Percentiles rank a stretch among this genome's conserved stretches.
phyloP scores from a whole-genome alignment of 2,888 invertebrate species.

The Caenorhabditis auriculariae region DNA sequence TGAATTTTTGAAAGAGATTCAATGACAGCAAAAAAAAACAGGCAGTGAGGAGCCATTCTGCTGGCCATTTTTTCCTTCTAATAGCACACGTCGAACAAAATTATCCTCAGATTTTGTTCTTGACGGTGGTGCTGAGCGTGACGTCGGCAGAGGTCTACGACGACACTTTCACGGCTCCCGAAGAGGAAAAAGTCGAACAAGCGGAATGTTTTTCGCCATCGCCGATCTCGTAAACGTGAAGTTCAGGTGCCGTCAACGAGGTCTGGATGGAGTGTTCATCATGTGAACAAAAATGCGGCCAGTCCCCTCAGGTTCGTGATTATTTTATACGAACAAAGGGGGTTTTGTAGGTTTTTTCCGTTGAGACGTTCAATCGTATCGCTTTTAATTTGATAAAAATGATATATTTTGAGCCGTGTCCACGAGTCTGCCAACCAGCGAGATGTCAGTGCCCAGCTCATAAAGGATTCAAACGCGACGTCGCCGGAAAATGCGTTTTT shows the following conservation, averaged over 20 bases:
- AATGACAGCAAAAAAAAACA: too few relatives aligned
- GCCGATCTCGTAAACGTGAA: too few relatives aligned
- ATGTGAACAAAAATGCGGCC: constrained; percentile 33
- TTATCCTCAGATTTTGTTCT: too few relatives aligned
- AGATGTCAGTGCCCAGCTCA: constrained; percentile 43
- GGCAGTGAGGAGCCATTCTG: too few relatives aligned
- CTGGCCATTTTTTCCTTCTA: too few relatives aligned
- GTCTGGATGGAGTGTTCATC: constrained; percentile 44
- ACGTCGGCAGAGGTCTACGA: too few relatives aligned
- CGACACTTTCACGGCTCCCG: too few relatives aligned
- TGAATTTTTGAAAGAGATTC: too few relatives aligned
- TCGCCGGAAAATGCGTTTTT: constrained; percentile 26
- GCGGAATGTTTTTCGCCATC: too few relatives aligned
- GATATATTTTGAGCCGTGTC: constrained; percentile 12
- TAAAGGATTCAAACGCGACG: constrained; percentile 31
- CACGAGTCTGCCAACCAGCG: constrained; percentile 35
- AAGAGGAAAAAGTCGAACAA: too few relatives aligned
- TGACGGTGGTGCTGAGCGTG: too few relatives aligned
- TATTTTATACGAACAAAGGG: not conserved
- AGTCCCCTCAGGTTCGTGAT: constrained; percentile 5
- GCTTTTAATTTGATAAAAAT: not conserved
- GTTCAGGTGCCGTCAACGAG: constrained; percentile 28
- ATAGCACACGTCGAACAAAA: too few relatives aligned
- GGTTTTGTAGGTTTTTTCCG: not conserved
- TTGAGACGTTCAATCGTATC: not conserved